Base-by-base conservation (phyloP, 2,888 invertebrate genomes). In the Erpobdella octoculata region DNA sequence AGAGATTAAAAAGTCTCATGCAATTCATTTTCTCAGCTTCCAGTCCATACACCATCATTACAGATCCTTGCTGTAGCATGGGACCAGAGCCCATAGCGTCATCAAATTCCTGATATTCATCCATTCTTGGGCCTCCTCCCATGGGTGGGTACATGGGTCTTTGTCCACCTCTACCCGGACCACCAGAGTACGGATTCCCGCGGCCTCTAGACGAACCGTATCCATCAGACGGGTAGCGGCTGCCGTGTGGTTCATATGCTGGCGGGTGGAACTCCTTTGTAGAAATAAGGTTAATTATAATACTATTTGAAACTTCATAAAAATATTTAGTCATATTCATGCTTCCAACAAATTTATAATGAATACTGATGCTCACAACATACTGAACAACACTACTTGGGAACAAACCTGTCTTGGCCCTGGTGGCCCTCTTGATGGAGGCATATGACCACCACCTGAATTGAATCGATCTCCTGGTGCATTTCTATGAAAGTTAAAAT, bases 21-120 rank as follows among this genome's bases (percentile, higher is more conserved):
- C 93, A 91, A 85, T 96, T 98, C 82, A 94, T 91, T 79, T 92
- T 91, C 79, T 91, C 89, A 71, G 91, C 90, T 83, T 94, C 92
- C 75, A 98, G 87, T 2, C 96, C 96, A 85, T 98, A 97, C 72
- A 97, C 93, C 96, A 97, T 96, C 87, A 96, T 90, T 74, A 97
- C 96, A 67, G 92, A 90, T n/a, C 82, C 81, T 73, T 80, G 68
- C 36, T 73, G 73, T 6, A 61, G 73, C 73, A 73, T 73, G 12
- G 48, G 21, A 25, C 33, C 71, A 58, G 33, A n/a, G 12, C 61
- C 59, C 37, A 28, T 15, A 0, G 35, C 46, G 15, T 68, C 66
- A 8, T 70, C 69, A 25, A 28, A 62, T n/a, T 62, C 72, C 18
- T 12, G 38, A 18, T 28, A 31, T 2, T 41, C 62, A 6, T 62